Evolutionary conservation across 2,113 vertebrate genomes (phyloP), one percentile per base, ranked within the genome.

Genomic region (Tragelaphus imberbis): DNA sequence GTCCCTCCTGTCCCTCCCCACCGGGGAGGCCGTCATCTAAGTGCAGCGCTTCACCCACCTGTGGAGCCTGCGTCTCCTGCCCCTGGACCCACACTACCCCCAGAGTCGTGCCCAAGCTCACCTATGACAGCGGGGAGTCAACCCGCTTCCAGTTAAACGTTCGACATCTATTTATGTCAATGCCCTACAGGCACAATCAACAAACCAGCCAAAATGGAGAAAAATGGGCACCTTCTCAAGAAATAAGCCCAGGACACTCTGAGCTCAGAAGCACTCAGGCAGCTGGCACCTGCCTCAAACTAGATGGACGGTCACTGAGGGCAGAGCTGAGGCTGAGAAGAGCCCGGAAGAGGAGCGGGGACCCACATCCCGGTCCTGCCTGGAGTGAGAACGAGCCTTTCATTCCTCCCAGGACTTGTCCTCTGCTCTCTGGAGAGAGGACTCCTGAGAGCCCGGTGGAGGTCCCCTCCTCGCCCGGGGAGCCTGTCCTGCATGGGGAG

Each of bases 401-500:
- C 7, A 17, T 44, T n/a, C 68, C 27, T 11, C 23, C 15, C 23
- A 5, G n/a, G 19, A 12, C 33, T 16, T 40, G 2, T 1, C 10
- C n/a, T 36, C 55, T 80, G 19, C 36, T 30, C 51, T 51, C 30
- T 27, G 16, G 25, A 36, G 47, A 23, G n/a, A 79, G n/a, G 40
- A 36, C n/a, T 8, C n/a, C 28, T 13, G 47, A 3, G 5, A 77
- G n/a, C 17, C 51, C 2, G 0, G 19, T 11, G 33, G n/a, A 17
- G 49, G 88, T 21, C 36, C 17, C 23, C 44, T 56, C 49, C n/a
- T n/a, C 6, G 0, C 5, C 8, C 4, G 0, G 25, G 4, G 6
- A 27, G 3, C 27, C 71, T 53, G 30, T n/a, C 19, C 49, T 55
- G 11, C 10, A 1, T 21, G 30, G 11, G 49, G 11, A 21, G 30